Base-by-base conservation (phyloP, 1,140 invertebrate species). In the Drosophila burlai region DNA sequence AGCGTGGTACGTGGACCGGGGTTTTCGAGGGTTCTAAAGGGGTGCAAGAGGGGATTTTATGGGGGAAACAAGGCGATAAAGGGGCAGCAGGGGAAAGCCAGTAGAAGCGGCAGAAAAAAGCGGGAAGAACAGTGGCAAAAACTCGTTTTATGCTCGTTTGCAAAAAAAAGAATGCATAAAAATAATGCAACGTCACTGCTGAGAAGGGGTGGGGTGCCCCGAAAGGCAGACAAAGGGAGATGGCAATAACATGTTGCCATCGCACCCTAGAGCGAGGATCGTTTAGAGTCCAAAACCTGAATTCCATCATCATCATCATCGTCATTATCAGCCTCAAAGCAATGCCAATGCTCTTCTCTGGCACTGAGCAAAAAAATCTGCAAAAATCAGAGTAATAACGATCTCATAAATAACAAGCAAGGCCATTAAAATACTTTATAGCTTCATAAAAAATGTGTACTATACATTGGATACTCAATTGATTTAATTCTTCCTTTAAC, bases 131-230 rank as follows among this genome's bases (percentile, higher is more conserved):
- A 68, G 64, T 57, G 66, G 64, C 62, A 62, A 63, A 67, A 78
- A 78, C 75, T 78, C 64, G 75, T 78, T 73, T 78, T 68, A 58
- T 78, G 50, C 18, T 50, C 52, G 34, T 55, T 55, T 55, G 52
- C 36, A 55, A 55, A 24, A 38, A 60, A 24, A 24, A 36, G 13
- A 42, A 58, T n/a, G 18, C 18, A 49, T 68, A 90, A 85, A 55
- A 38, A 40, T 9, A 40, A 55, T 90, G 82, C 85, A 89, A 91
- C 81, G 85, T 89, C 85, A 89, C 84, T 85, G 81, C 46, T 31
- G 46, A 52, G 47, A 38, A 24, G 68, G 50, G 36, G 38, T 31
- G 31, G 50, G 34, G 34, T 1, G 24, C 52, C 4, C 13, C 18
- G n/a, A 55, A 34, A 36, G 67, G 15, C 66, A 16, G 57, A 46